phyloP scores from a whole-genome alignment of 2,888 invertebrate genomes.

The Athalia rosae region DNA sequence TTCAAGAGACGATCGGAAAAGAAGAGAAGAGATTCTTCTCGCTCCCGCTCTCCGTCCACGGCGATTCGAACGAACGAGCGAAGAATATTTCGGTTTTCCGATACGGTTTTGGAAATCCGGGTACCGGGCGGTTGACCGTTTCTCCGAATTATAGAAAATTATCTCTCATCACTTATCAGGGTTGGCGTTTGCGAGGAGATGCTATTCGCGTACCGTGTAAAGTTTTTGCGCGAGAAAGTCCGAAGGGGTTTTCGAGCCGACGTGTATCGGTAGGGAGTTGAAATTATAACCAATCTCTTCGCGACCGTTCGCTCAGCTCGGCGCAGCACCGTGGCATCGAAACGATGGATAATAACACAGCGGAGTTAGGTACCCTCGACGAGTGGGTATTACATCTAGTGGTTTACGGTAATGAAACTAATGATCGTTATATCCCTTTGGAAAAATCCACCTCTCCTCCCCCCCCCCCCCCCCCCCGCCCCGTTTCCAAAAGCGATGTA shows the following conservation, averaged over 20 bases:
- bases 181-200: too few species aligned
- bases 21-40: background rate
- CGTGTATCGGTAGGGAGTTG: background rate
- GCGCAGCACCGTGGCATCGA: background rate
- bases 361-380: slow-evolving; percentile 19
- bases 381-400: slow-evolving; percentile 17
- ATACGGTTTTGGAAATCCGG: too few species aligned
- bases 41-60: too few species aligned
- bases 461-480: too few species aligned
- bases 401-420: slow-evolving; percentile 36
- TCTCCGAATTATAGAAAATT: too few species aligned
- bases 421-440: slow-evolving; percentile 8
- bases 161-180: too few species aligned
- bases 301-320: background rate
- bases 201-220: too few species aligned
- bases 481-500: too few species aligned
- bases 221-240: too few species aligned
- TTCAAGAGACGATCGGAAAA: background rate
- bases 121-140: too few species aligned
- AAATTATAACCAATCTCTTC: background rate
- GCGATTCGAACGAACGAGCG: too few species aligned
- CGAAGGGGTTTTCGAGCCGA: background rate
- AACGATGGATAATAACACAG: slow-evolving; percentile 23
- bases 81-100: too few species aligned
- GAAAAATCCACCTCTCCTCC: background rate